Evolutionary conservation across 1,140 invertebrate species (phyloP), one percentile per base, ranked within the genome.

Genomic region (Lasioglossum albipes): DNA sequence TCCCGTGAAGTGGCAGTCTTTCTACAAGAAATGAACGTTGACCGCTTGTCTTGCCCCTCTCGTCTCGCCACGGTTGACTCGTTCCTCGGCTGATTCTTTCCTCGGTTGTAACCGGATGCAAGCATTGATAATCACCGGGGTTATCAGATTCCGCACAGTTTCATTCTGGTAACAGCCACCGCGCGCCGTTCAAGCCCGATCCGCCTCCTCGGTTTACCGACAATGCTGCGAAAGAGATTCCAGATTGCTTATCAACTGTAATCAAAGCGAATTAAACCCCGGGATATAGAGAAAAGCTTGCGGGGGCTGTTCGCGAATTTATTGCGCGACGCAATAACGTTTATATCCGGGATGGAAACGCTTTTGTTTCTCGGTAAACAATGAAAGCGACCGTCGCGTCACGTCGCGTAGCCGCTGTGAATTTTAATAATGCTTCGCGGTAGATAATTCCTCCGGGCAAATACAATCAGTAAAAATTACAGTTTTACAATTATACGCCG

Each of bases 241-340:
- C 13, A 54, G 62, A 77, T 77, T 70, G 54, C 18, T 49, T 77
- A 70, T 77, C 75, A 45, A 16, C 41, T 12, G 27, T 10, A 36
- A 61, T 20, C 27, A 27, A 3, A 52, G 45, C 62, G 62, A 66
- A 22, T n/a, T 75, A 65, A 65, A 75, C 12, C 42, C 31, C 18
- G 22, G 27, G 7, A 41, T 49, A 22, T 16, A 42, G 42, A 41
- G 22, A 54, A 22, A 31, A 20, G 27, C 20, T 62, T 31, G 52
- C 16, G 22, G 20, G 12, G 20, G 31, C 27, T 70, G 41, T 61
- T 57, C n/a, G 54, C 7, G 27, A 42, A 70, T 77, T 77, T 77
- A 77, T 77, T 22, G 59, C 54, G 22, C 41, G 18, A 27, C 67
- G 66, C 75, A 70, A 70, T 70, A 77, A 59, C 67, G 54, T 49